Percentiles rank a stretch among this genome's conserved stretches.
Evolutionary conservation across 2,113 vertebrate species (phyloP).

Genomic region (Recurvirostra avosetta): DNA sequence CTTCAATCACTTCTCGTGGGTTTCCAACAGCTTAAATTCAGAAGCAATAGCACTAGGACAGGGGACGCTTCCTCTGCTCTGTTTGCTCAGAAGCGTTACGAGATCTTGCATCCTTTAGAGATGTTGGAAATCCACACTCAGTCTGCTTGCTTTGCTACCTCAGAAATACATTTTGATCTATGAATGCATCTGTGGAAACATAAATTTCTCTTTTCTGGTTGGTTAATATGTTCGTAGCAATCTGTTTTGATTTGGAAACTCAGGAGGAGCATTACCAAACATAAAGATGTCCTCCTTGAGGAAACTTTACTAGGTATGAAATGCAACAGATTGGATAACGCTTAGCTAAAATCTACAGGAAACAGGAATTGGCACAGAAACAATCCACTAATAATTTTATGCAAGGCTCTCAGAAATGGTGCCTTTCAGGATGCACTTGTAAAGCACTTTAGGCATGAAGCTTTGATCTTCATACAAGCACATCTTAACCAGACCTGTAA

Average conservation of each 20-base stretch:
- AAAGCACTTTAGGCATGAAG: neutral
- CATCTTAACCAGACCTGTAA: slow-evolving; percentile 22
- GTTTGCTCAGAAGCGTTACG: neutral
- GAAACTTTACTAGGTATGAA: neutral
- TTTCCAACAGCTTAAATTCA: neutral
- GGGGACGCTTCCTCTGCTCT: neutral
- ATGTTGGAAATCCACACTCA: neutral
- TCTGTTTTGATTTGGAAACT: neutral
- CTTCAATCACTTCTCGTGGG: neutral
- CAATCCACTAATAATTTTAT: neutral
- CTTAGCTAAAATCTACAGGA: neutral
- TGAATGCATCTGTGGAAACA: neutral
- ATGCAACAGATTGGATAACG: neutral
- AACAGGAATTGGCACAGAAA: neutral
- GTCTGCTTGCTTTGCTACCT: neutral
- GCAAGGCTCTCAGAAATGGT: neutral
- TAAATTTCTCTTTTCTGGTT: neutral
- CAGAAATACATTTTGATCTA: neutral
- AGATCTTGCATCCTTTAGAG: neutral
- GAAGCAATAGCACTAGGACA: neutral
- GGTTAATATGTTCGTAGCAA: neutral
- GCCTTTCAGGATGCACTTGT: neutral
- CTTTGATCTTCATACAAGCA: neutral
- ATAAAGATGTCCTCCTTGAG: neutral
- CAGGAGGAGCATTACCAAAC: neutral